phyloP scores from a whole-genome alignment of 2,113 vertebrate species.

The Lepus americanus region DNA sequence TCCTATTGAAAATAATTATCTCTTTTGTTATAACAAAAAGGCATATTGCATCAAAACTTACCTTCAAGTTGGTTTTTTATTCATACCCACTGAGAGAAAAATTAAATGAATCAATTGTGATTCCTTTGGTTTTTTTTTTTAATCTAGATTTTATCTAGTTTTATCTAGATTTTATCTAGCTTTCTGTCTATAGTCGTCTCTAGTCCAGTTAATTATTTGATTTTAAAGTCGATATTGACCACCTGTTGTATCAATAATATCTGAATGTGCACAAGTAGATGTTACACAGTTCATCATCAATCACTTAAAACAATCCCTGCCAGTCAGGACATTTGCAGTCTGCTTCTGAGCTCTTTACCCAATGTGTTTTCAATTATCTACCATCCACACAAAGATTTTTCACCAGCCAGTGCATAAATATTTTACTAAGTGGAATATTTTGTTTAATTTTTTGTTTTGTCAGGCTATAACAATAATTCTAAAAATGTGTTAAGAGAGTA shows the following conservation, averaged over 20 bases:
- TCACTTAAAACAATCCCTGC: neutral
- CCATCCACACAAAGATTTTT: constrained; percentile 58
- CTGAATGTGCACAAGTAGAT: neutral
- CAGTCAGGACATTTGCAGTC: neutral
- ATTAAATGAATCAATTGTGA: neutral
- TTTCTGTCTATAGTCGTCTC: neutral
- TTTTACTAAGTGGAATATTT: constrained; percentile 48
- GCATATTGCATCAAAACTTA: neutral
- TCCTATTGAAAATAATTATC: constrained; percentile 43
- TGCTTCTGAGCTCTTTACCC: neutral
- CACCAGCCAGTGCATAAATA: constrained; percentile 60
- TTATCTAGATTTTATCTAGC: neutral
- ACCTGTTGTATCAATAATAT: neutral
- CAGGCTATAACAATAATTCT: constrained; percentile 41
- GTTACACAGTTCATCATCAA: constrained; percentile 26
- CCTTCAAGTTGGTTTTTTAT: neutral
- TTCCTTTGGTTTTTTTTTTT: neutral
- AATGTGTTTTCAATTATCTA: constrained; percentile 18
- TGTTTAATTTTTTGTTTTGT: constrained; percentile 52
- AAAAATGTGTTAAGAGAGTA: neutral
- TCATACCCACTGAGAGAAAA: neutral
- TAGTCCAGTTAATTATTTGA: neutral
- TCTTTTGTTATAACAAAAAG: neutral
- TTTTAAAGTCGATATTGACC: constrained; percentile 36
- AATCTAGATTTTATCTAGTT: neutral